Evolutionary conservation across 1,140 invertebrate genomes (phyloP), one percentile per base, ranked within the genome.

Genomic region (Zeugodacus cucurbitae): DNA sequence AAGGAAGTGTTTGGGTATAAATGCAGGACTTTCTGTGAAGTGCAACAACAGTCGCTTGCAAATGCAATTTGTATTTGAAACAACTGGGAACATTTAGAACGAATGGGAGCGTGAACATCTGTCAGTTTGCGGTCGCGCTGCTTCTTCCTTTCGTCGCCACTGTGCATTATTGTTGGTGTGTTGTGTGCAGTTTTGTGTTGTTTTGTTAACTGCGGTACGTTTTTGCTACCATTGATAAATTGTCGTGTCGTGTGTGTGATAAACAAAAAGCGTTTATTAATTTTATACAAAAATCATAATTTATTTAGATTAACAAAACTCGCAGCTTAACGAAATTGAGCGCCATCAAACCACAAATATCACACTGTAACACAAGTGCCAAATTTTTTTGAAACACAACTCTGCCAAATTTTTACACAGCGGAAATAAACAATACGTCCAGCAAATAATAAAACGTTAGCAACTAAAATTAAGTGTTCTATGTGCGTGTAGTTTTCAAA

Each of bases 61-160:
- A 82, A 88, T 78, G 88, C 82, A 85, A 62, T 85, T 88, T 82
- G 74, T 82, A 22, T 88, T 20, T 34, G 70, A 78, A 32, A 57
- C 67, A 88, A 58, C 32, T 74, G 41, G 4, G 48, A 70, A 48
- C 64, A 64, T 48, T 32, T 41, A 88, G 70, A 88, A 48, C 85
- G 59, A 88, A 86, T 70, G 57, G 74, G 74, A 59, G 59, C 41
- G 74, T 58, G 57, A 78, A 82, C 67, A 82, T 59, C 67, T 88
- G 48, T 70, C 48, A 82, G 57, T 59, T 88, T 62, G 87, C 87
- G 64, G 44, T 70, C 41, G 44, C 37, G 62, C 74, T 82, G 74
- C 74, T 82, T 82, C 74, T 82, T 82, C 74, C 37, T 82, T 82
- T 48, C 74, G 74, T 86, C 91, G 91, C 91, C 91, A 92, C 92